Conservation (phyloP, 2,888 invertebrate species). For the Torymus aiolomorphi region DNA sequence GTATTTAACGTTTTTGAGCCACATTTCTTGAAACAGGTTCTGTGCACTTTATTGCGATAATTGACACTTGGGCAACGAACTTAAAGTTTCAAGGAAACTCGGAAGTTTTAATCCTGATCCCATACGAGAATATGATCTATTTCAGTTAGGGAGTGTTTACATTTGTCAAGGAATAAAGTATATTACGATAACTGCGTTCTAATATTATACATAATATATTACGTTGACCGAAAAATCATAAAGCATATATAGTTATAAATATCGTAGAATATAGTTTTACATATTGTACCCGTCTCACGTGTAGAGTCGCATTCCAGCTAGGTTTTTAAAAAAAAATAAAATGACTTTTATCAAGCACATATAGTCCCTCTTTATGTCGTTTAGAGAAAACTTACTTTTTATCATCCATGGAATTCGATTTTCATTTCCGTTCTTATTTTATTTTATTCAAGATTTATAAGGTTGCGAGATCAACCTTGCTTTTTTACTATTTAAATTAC, state of each 20-base stretch:
- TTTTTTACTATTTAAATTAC: conserved; percentile 50
- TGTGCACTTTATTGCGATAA: conserved; percentile 31
- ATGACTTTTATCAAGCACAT: conserved; percentile 71
- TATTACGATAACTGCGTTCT: conserved; percentile 57
- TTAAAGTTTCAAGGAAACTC: conserved; percentile 28
- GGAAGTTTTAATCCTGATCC: conserved; percentile 19
- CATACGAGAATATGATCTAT: conserved; percentile 27
- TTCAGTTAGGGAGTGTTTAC: conserved; percentile 48
- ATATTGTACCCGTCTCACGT: conserved; percentile 74
- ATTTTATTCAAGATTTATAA: conserved; percentile 26
- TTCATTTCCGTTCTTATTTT: conserved; percentile 31
- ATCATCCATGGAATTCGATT: conserved; percentile 28
- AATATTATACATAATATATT: conserved; percentile 62
- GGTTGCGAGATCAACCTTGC: conserved; percentile 39
- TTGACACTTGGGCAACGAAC: conserved; percentile 31
- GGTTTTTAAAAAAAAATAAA: conserved; percentile 73
- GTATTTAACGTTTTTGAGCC: conserved; percentile 34
- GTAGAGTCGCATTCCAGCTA: conserved; percentile 75
- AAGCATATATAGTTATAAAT: conserved; percentile 68
- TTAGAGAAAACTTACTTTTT: conserved; percentile 33
- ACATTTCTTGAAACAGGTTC: conserved; percentile 23
- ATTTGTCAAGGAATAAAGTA: conserved; percentile 54
- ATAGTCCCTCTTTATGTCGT: conserved; percentile 47
- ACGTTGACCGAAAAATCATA: conserved; percentile 66
- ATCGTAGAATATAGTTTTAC: conserved; percentile 74